Base-by-base conservation (phyloP, 2,888 invertebrate species). In the Trissoscelio sp. region DNA sequence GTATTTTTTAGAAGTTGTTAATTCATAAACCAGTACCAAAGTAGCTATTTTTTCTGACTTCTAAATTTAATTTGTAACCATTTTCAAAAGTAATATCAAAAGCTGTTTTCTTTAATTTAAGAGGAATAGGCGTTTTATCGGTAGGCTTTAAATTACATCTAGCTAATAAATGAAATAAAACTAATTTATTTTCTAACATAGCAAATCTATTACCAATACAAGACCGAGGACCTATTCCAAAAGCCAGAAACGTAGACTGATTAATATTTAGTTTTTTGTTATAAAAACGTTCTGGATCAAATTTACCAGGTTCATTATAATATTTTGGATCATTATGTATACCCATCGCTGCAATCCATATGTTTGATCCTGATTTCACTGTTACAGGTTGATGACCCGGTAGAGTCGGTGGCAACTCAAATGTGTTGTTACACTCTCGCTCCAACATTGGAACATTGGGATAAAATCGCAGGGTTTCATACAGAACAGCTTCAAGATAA, bases 391-490 rank as follows among this genome's bases (percentile, higher is more conserved):
- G 67, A 1, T 18, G 20, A 0, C 84, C 87, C 0, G 86, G 83
- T 12, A 86, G 2, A 0, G 86, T 70, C 0, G 92, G 85, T 85
- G 92, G 83, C 82, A 93, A 85, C 20, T 92, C 92, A 79, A 93
- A 94, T 0, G 90, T 81, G 73, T 93, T 93, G 0, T 89, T 90
- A 79, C 94, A 94, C 1, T 90, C 83, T 78, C 94, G 90, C 79
- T 94, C 94, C 83, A 92, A 79, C 0, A 92, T 75, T 0, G 92
- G 81, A 0, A 92, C 92, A 22, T 64, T 64, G 0, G 75, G 75
- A 34, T 67, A 60, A 20, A 39, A 67, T 16, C 75, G 24, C 9
- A 75, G 18, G 7, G 51, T 22, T 20, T 75, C 67, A 20, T 42
- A 58, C 0, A 75, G 16, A 14, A 67, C 39, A 12, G 79, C 93